phyloP scores from a whole-genome alignment of 2,888 invertebrate genomes.

The Spodoptera littoralis region DNA sequence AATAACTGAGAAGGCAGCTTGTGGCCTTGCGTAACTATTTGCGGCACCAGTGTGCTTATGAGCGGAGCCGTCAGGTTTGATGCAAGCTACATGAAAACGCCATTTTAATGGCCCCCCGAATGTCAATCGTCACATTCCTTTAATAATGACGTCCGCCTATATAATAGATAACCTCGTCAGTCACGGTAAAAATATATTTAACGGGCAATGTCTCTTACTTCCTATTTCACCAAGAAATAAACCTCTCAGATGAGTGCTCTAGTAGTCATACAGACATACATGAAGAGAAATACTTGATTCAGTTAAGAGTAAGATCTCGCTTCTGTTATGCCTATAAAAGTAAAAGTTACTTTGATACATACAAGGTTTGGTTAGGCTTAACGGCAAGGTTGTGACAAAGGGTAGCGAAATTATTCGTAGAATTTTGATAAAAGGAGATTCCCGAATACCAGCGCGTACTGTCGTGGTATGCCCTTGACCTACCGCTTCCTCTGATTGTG shows the following conservation, averaged over 20 bases:
- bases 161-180: slow-evolving; percentile 60
- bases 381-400: slow-evolving; percentile 57
- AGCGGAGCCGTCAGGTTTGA: slow-evolving; percentile 62
- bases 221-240: slow-evolving; percentile 41
- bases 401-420: slow-evolving; percentile 64
- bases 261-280: neutral
- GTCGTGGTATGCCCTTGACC: slow-evolving; percentile 79
- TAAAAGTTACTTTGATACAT: neutral
- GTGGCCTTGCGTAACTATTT: slow-evolving; percentile 84
- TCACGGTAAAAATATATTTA: slow-evolving; percentile 52
- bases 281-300: slow-evolving; percentile 3
- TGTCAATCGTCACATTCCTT: slow-evolving; percentile 78
- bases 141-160: slow-evolving; percentile 64
- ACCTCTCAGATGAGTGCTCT: neutral
- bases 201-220: slow-evolving; percentile 49
- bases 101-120: slow-evolving; percentile 79
- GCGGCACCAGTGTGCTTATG: slow-evolving; percentile 74
- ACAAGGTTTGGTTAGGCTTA: slow-evolving; percentile 25
- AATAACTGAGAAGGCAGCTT: slow-evolving; percentile 73
- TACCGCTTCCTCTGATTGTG: slow-evolving; percentile 57
- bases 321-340: slow-evolving; percentile 16
- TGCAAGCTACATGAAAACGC: slow-evolving; percentile 56
- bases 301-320: neutral
- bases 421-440: slow-evolving; percentile 59
- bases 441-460: slow-evolving; percentile 61